Evolutionary conservation across 2,888 invertebrate genomes (phyloP).

Genomic region (Epistrophe grossulariae): DNA sequence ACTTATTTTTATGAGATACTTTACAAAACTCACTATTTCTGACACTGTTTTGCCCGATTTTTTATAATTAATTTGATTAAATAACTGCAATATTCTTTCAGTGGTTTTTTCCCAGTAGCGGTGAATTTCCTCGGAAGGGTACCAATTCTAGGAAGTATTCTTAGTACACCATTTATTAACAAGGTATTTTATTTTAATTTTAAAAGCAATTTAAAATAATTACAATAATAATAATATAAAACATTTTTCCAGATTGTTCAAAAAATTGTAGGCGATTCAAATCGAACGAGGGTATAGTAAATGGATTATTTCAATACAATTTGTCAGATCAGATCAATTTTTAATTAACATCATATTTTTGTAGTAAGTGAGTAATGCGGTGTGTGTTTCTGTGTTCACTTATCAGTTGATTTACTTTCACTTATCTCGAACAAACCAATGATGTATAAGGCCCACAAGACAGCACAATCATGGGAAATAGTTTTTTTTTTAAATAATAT

Average conservation of each 20-base stretch:
- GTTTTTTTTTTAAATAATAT: slow-evolving; percentile 33
- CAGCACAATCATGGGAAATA: slow-evolving; percentile 32
- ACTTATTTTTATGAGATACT: too few species aligned
- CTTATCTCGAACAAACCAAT: slow-evolving; percentile 43
- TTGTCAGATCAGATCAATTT: slow-evolving; percentile 50
- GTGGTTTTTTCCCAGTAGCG: slow-evolving; percentile 98
- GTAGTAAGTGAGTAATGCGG: slow-evolving; percentile 64
- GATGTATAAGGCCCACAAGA: slow-evolving; percentile 44
- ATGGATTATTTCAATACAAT: slow-evolving; percentile 58
- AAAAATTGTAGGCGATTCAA: slow-evolving; percentile 92
- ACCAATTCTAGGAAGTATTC: slow-evolving; percentile 94
- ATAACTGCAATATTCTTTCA: slow-evolving; percentile 81
- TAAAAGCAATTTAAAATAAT: neutral
- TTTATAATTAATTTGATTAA: neutral
- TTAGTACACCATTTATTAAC: slow-evolving; percentile 95
- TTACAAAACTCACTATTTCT: too few species aligned
- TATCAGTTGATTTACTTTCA: slow-evolving; percentile 45
- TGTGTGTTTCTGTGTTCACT: slow-evolving; percentile 56
- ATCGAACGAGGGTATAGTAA: slow-evolving; percentile 91
- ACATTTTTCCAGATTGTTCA: slow-evolving; percentile 88
- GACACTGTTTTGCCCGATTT: too few species aligned
- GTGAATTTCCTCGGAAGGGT: slow-evolving; percentile 97
- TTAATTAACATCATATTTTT: slow-evolving; percentile 78
- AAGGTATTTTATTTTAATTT: slow-evolving; percentile 86
- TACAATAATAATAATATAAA: slow-evolving; percentile 50